Evolutionary conservation across 2,888 invertebrate species (phyloP).

Genomic region (Willowsia nigromaculata): DNA sequence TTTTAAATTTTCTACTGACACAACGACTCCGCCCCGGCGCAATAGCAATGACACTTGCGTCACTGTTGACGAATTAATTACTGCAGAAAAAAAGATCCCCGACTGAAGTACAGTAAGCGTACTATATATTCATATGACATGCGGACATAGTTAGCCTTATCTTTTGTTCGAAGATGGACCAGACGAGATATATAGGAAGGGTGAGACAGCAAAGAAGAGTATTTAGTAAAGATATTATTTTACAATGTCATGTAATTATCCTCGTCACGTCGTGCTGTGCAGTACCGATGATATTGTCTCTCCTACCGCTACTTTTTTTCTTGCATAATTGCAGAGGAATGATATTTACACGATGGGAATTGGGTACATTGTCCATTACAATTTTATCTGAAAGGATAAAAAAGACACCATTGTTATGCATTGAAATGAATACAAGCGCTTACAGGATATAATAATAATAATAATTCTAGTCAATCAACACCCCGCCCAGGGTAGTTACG

Average conservation of each 20-base stretch:
- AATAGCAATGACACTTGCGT: slow-evolving; percentile 16
- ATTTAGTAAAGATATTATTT: not conserved
- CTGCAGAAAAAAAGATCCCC: slow-evolving; percentile 23
- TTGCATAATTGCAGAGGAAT: slow-evolving; percentile 18
- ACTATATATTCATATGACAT: not conserved
- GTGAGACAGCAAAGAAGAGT: not conserved
- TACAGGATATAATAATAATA: too few species aligned
- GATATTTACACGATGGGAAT: not conserved
- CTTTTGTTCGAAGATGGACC: not conserved
- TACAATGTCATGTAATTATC: slow-evolving; percentile 17
- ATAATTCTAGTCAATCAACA: too few species aligned
- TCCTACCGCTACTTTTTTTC: slow-evolving; percentile 3
- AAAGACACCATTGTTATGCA: not conserved
- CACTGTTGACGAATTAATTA: slow-evolving; percentile 62
- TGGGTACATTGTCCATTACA: not conserved
- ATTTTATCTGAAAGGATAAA: slow-evolving; percentile 31
- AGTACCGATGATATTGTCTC: not conserved
- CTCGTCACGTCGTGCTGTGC: not conserved
- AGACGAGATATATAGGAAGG: not conserved
- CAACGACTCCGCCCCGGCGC: slow-evolving; percentile 10
- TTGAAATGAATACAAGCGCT: not conserved
- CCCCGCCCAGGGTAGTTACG: too few species aligned
- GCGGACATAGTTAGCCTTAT: not conserved
- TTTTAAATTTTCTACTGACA: not conserved
- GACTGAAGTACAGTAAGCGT: slow-evolving; percentile 8